phyloP scores from a whole-genome alignment of 1,140 invertebrate species.

The Camponotus pennsylvanicus region DNA sequence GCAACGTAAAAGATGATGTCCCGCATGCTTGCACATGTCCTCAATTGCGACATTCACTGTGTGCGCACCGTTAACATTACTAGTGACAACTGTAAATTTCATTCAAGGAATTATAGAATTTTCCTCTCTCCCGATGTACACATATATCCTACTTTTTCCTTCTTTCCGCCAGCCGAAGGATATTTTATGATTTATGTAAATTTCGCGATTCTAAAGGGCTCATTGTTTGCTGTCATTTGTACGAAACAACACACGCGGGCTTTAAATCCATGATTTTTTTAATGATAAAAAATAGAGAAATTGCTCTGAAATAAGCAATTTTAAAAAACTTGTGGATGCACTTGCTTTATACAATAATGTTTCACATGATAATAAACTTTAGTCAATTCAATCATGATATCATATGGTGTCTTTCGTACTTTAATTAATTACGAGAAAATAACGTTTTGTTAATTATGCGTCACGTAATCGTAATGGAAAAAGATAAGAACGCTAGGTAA shows the following conservation, averaged over 20 bases:
- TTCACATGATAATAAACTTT: background rate
- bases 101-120: constrained; percentile 56
- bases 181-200: constrained; percentile 86
- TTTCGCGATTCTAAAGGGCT: constrained; percentile 84
- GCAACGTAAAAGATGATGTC: constrained; percentile 66
- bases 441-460: background rate
- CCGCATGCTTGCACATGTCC: constrained; percentile 34
- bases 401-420: background rate
- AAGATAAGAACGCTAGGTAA: background rate
- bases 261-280: constrained; percentile 44
- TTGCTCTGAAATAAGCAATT: constrained; percentile 48
- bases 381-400: background rate
- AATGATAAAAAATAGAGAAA: constrained; percentile 64
- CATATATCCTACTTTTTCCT: constrained; percentile 26
- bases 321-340: background rate
- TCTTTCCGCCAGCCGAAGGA: constrained; percentile 42
- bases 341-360: background rate
- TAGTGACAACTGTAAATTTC: constrained; percentile 69
- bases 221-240: constrained; percentile 86
- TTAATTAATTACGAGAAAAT: background rate
- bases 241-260: constrained; percentile 82
- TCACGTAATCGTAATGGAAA: background rate
- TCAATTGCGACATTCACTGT: constrained; percentile 41
- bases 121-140: constrained; percentile 26
- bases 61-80: constrained; percentile 28